Evolutionary conservation across 2,797 vertebrate genomes (phyloP).

Genomic region (Bucorvus abyssinicus): DNA sequence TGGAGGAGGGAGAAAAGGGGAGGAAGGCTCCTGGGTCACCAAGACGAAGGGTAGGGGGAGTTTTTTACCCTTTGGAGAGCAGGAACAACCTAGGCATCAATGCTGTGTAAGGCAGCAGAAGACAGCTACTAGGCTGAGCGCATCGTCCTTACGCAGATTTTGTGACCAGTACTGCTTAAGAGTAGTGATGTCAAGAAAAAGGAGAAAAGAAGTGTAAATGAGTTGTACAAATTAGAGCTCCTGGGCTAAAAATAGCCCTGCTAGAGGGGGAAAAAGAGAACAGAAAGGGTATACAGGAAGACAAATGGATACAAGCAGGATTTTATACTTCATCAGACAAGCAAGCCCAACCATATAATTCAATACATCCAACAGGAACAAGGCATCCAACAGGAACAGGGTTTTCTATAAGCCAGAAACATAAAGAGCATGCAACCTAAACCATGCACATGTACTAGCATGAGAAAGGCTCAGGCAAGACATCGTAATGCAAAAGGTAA

Average conservation of each 20-base stretch:
- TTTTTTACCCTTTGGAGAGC: not conserved
- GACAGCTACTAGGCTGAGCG: not conserved
- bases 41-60: not conserved
- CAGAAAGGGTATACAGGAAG: not conserved
- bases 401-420: not conserved
- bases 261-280: not conserved
- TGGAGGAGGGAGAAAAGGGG: not conserved
- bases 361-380: not conserved
- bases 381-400: not conserved
- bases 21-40: not conserved
- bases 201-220: not conserved
- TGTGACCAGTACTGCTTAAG: not conserved
- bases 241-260: not conserved
- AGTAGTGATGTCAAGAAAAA: not conserved
- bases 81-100: not conserved
- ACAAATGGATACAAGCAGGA: not conserved
- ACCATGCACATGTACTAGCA: not conserved
- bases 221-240: not conserved
- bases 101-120: not conserved
- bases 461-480: not conserved
- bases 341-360: not conserved
- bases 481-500: not conserved
- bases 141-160: accelerated
- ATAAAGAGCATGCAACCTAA: not conserved
- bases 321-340: not conserved